Evolutionary conservation across 2,888 invertebrate genomes (phyloP), one percentile per base, ranked within the genome.

Genomic region (Liposcelis brunnea): DNA sequence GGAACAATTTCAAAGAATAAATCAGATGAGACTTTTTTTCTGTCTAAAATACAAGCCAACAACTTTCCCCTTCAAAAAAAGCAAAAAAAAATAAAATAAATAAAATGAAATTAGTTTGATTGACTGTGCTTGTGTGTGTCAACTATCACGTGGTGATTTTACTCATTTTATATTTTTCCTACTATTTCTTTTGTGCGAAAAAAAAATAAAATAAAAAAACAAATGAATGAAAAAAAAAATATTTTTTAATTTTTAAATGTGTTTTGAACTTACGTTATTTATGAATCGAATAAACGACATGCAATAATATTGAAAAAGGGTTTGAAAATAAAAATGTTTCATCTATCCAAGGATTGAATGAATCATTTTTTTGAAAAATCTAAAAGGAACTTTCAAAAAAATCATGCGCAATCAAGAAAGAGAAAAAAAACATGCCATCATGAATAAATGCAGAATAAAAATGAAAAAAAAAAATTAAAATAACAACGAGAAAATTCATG

Each of bases 391-490:
- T 11, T 14, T 31, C 4, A 42, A 1, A 26, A 5, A n/a, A n/a
- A 26, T 4, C 26, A 26, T 26, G 26, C 26, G 26, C 26, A 26
- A 26, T 26, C 26, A 26, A 26, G 8, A 42, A 26, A 2, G 8
- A 11, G 7, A 26, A 42, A n/a, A 26, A 6, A 31, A 15, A 44
- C 36, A 44, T 34, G 31, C 19, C 34, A 2, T 19, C 2, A 18
- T 21, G 21, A 21, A 18, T 8, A 21, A 34, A 10, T 12, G 36
- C 21, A n/a, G 33, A 42, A 44, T 2, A 40, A 36, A 48, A 26
- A 42, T 38, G 33, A 26, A 38, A 34, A 19, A 48, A 14, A 33
- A 46, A 21, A 37, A 47, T 26, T 19, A 14, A 44, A 36, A 10
- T 21, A 36, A 14, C 43, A 19, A n/a, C 16, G 18, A 21, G 8